Evolutionary conservation across 2,888 invertebrate genomes (phyloP).

Genomic region (Pantelozetes paolii): DNA sequence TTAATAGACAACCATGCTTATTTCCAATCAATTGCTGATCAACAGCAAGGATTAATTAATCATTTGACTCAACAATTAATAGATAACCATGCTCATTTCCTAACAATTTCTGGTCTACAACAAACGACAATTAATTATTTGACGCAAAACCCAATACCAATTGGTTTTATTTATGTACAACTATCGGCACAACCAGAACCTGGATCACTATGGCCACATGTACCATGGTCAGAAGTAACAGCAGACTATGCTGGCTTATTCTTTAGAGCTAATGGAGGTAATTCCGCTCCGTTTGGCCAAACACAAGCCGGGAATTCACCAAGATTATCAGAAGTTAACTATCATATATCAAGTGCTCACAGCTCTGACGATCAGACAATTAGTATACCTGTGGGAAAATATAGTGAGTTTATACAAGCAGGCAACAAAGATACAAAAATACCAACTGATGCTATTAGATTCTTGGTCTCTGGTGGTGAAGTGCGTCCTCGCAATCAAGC

Average conservation of each 20-base stretch:
- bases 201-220: not conserved
- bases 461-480: not conserved
- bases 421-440: too few relatives aligned
- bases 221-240: not conserved
- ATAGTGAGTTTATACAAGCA: not conserved
- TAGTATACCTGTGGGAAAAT: not conserved
- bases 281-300: not conserved
- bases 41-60: too few relatives aligned
- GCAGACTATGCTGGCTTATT: not conserved
- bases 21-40: too few relatives aligned
- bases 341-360: not conserved
- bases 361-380: not conserved
- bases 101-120: not conserved
- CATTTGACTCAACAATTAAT: too few relatives aligned
- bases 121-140: not conserved
- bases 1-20: not conserved
- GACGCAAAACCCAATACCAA: not conserved
- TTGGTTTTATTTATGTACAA: not conserved
- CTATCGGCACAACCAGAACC: not conserved
- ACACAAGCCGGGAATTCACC: not conserved
- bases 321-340: not conserved
- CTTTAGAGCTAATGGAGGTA: not conserved
- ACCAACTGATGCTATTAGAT: not conserved
- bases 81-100: too few relatives aligned
- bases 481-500: not conserved